Percentiles rank a stretch among this genome's conserved stretches.
phyloP scores from a whole-genome alignment of 1,140 invertebrate genomes.

The Ridgeia piscesae region DNA sequence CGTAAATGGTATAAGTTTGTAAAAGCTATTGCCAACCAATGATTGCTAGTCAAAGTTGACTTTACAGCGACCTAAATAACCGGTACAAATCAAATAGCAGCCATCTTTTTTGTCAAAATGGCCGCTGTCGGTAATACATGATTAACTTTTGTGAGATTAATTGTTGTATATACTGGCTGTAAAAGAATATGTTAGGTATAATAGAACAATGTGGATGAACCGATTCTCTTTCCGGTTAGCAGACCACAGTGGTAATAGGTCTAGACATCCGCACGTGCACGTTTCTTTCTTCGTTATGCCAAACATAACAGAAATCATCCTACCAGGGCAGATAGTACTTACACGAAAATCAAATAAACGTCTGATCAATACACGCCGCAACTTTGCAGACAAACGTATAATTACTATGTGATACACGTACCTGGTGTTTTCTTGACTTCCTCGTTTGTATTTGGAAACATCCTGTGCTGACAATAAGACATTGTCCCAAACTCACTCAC shows the following conservation, averaged over 20 bases:
- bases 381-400: background rate
- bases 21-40: background rate
- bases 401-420: background rate
- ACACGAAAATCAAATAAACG: background rate
- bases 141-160: background rate
- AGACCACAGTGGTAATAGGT: background rate
- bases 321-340: background rate
- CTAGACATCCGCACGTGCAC: background rate
- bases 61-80: background rate
- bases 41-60: background rate
- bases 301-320: background rate
- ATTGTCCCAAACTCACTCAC: background rate
- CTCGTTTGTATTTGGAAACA: background rate
- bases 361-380: background rate
- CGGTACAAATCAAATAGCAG: background rate
- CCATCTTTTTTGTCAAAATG: background rate
- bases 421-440: background rate
- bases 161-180: background rate
- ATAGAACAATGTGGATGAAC: background rate
- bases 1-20: background rate
- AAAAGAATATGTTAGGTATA: background rate
- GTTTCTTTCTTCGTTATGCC: background rate
- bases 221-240: background rate
- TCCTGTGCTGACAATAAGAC: background rate
- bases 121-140: background rate